Base-by-base conservation (phyloP, 2,888 invertebrate genomes). In the Smittia aterrima region DNA sequence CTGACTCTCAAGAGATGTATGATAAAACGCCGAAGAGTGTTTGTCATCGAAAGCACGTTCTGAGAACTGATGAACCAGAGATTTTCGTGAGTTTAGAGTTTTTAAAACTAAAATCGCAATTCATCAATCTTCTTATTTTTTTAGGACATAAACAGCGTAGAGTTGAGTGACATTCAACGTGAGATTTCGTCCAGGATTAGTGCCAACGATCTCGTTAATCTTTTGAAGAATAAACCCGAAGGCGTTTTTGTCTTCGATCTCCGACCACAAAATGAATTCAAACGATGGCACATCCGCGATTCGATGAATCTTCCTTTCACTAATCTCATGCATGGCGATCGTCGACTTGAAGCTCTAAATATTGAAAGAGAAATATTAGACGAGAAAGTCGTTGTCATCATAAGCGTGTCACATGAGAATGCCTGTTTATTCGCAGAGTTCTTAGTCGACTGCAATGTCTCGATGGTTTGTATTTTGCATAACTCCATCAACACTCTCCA, bases 251-350 rank as follows among this genome's bases (percentile, higher is more conserved):
- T 90, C 1, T 85, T 93, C 41, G 93, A 93, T 82, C 85, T 92
- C 68, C 85, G 93, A 72, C 85, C 86, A 77, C 83, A 84, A 75
- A 86, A 87, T 74, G 88, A 90, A 88, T 96, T 87, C 81, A 89
- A 90, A 75, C 88, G 92, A 78, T 92, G 92, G 74, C 89, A 91
- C 76, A 87, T 96, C 74, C 88, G 88, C 13, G 89, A 89, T 68
- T 95, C 95, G 81, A 87, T 96, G 71, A 96, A 95, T 83, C 90
- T 97, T 79, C 96, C 96, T 1, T 93, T 92, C 83, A 90, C 91
- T 64, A 89, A 91, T 18, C 90, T 95, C 0, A 89, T 89, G 76
- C 84, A 92, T 70, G 88, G 89, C 0, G 88, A 89, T 76, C 86
- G 85, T 70, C 89, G 91, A 77, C 82, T 92, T 6, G 90, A 92